These are phyloP conservation scores for Montifringilla adamsi DNA, from an alignment of 2,113 vertebrate species.

Conservation along the genomic window DNA sequence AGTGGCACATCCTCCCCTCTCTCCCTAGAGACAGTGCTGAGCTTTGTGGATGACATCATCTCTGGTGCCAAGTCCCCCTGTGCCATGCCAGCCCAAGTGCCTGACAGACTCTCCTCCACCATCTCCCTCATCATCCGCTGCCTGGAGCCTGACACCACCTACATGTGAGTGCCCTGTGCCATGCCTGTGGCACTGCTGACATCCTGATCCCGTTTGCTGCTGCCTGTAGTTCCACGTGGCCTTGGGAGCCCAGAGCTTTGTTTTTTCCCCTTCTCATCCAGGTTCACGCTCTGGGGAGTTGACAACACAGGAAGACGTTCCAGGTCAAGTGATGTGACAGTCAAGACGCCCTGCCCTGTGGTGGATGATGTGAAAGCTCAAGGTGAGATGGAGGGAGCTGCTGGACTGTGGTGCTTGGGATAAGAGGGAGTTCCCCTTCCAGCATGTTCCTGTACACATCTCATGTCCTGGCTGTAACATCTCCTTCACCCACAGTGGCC, in stretches of 20 bases:
- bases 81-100: slow-evolving; percentile 93
- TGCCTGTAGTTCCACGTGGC: not conserved
- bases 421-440: not conserved
- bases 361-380: slow-evolving; percentile 98
- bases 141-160: slow-evolving; percentile 92
- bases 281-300: slow-evolving; percentile 96
- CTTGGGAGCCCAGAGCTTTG: not conserved
- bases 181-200: accelerated
- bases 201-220: not conserved
- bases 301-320: slow-evolving; percentile 96
- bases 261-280: slow-evolving; percentile 18
- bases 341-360: slow-evolving; percentile 94
- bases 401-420: not conserved
- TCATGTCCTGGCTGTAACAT: accelerated
- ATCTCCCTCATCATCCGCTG: slow-evolving; percentile 94
- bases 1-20: not conserved
- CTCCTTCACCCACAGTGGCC: not conserved
- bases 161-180: slow-evolving; percentile 83
- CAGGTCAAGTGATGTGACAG: slow-evolving; percentile 89
- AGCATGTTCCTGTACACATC: accelerated
- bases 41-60: slow-evolving; percentile 96
- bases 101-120: slow-evolving; percentile 85
- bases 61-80: slow-evolving; percentile 95
- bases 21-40: slow-evolving; percentile 88
- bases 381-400: slow-evolving; percentile 75